Base-by-base conservation (phyloP, 1,140 invertebrate genomes). In the Aphelenchoides fujianensis region DNA sequence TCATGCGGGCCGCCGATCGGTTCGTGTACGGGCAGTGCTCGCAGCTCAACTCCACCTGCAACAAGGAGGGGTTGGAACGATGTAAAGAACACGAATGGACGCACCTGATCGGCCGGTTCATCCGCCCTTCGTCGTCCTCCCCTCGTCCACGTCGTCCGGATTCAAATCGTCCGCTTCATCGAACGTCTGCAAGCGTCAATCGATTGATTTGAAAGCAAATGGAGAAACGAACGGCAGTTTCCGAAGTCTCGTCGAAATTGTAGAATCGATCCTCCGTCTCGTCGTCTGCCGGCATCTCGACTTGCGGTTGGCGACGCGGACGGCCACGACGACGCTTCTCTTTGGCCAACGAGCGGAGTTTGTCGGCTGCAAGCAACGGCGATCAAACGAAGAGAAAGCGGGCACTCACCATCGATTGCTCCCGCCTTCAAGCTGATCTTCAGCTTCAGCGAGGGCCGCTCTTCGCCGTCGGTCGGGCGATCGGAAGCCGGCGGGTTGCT, bases 1-100 rank as follows among this genome's bases (percentile, higher is more conserved):
- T 87, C 41, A 89, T 76, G 41, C 85, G 73, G 48, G 85, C 81
- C 69, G 84, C 80, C 73, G 86, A 85, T 76, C 86, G 86, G 30
- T 87, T 86, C 57, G 85, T 82, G 71, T 85, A 88, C 36, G 81
- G 80, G 79, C 88, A 89, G 35, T 88, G 84, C 23, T 87, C 87
- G 77, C 88, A 89, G 69, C 85, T 85, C 2, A 48, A 30, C 55
- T 72, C 72, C 59, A 34, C n/a, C 28, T 70, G n/a, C 3, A 36
- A 55, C 7, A 32, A 28, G 7, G n/a, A 30, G 16, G 32, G 23
- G 28, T 31, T 55, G 9, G 32, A 23, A 36, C 31, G 12, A 34
- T n/a, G n/a, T n/a, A n/a, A n/a, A n/a, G 12, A 12, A 52, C 71
- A 57, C 19, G 48, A 77, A 54, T 23, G 35, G 1, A 59, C 68